A percentile compares a stretch with the other conserved stretches of the same genome.
Conservation (phyloP, 2,888 invertebrate species). For the Pharmacophagus antenor region DNA sequence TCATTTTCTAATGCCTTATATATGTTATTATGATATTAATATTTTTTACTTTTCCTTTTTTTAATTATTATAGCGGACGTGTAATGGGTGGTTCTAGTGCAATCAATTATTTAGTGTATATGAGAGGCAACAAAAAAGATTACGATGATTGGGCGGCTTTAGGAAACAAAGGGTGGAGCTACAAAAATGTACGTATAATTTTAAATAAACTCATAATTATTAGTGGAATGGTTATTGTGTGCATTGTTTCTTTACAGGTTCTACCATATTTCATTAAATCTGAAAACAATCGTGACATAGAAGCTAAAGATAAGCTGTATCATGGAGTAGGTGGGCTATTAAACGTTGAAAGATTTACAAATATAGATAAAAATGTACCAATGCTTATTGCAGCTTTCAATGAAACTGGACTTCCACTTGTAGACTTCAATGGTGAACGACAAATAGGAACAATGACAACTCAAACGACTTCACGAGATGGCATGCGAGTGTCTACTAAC, state of each 20-base stretch:
- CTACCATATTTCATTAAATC: constrained; percentile 85
- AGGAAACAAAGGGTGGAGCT: constrained; percentile 83
- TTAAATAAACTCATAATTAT: neutral
- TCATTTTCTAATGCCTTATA: neutral
- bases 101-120: constrained; percentile 84
- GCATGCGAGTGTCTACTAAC: constrained; percentile 82
- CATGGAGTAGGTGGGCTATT: constrained; percentile 82
- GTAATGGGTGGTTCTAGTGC: constrained; percentile 86
- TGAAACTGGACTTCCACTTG: constrained; percentile 79
- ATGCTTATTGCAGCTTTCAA: constrained; percentile 79
- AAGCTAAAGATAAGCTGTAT: constrained; percentile 67
- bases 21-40: neutral
- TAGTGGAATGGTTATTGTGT: neutral
- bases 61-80: constrained; percentile 65
- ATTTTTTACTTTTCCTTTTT: neutral
- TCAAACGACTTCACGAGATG: constrained; percentile 81
- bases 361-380: constrained; percentile 78
- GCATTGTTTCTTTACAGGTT: constrained; percentile 58
- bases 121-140: constrained; percentile 82
- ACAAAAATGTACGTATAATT: constrained; percentile 65
- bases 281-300: constrained; percentile 79
- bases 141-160: constrained; percentile 84
- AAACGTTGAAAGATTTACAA: constrained; percentile 82
- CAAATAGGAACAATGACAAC: constrained; percentile 83
- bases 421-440: constrained; percentile 78